Percentiles rank a stretch among this genome's conserved stretches.
Conservation (phyloP, 1,140 invertebrate species). For the Leptonema lineaticorne region DNA sequence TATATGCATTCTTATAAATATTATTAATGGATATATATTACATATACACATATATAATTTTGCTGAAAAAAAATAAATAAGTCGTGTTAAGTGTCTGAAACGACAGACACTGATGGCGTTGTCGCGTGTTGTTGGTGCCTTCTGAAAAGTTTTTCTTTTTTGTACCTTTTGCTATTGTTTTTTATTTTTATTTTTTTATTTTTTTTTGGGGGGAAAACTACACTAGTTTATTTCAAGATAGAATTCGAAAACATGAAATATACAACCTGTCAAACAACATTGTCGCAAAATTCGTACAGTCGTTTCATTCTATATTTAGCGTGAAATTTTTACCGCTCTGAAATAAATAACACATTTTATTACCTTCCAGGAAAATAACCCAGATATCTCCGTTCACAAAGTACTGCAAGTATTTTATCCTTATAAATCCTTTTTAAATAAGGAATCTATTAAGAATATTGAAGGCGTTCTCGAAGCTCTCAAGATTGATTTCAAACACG, state of each 20-base stretch:
- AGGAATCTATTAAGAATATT: constrained; percentile 71
- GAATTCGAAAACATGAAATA: neutral
- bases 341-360: too few relatives aligned
- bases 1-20: too few relatives aligned
- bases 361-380: constrained; percentile 66
- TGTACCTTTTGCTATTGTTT: too few relatives aligned
- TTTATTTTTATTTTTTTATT: too few relatives aligned
- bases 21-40: too few relatives aligned
- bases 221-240: neutral
- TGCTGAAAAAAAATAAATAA: too few relatives aligned
- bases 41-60: too few relatives aligned
- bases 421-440: constrained; percentile 72
- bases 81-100: neutral
- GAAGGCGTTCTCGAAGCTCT: constrained; percentile 67
- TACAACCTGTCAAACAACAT: too few relatives aligned
- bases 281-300: too few relatives aligned
- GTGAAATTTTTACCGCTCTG: too few relatives aligned
- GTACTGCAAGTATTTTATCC: constrained; percentile 81
- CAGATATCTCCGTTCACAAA: constrained; percentile 64
- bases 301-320: too few relatives aligned
- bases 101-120: neutral
- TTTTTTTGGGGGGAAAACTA: neutral
- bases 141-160: neutral
- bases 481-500: constrained; percentile 50
- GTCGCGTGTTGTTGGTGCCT: neutral